Percentiles rank a stretch among this genome's conserved stretches.
Evolutionary conservation across 2,113 vertebrate genomes (phyloP).

Genomic region (mouse (Mus musculus)): GRCm39 chr5:13554501-13555000

Average conservation of each 20-base stretch:
- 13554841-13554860: not conserved
- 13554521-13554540: not conserved
- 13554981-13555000: not conserved
- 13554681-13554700: not conserved
- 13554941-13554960: not conserved
- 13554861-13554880: not conserved
- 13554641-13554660: not conserved
- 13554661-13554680: not conserved
- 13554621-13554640: not conserved
- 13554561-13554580: not conserved
- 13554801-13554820: not conserved
- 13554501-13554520: not conserved
- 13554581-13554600: not conserved
- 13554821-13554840: not conserved
- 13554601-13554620: not conserved
- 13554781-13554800: conserved; percentile 13
- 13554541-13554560: not conserved
- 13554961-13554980: not conserved
- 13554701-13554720: not conserved
- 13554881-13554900: conserved; percentile 23
- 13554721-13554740: not conserved
- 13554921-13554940: conserved; percentile 14
- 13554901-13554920: not conserved
- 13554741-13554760: not conserved
- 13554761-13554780: conserved; percentile 10